Base-by-base conservation (phyloP, 2,797 vertebrate genomes). In the Semaprochilodus insignis region DNA sequence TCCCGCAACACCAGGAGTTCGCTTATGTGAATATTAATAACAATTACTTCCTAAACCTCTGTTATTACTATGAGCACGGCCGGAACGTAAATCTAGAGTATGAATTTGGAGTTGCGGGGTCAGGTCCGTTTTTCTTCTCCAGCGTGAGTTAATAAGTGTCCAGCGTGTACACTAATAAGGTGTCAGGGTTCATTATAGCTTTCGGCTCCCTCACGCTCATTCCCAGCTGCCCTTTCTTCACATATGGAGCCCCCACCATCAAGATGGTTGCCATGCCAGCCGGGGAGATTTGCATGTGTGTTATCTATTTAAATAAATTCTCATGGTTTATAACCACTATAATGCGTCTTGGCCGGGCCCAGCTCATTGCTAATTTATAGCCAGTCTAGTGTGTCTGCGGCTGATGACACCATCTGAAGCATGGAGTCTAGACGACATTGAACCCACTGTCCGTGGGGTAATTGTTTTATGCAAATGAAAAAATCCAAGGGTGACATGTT, bases 291-390 rank as follows among this genome's bases (percentile, higher is more conserved):
- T 96, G 95, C 94, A 95, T 95, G 94, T 95, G 94, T 96, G 95
- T 97, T 97, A 97, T 98, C 96, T 97, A 94, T 97, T 97, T 96
- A 97, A 98, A 97, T 97, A 97, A 96, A 96, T 97, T 96, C 94
- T 95, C 94, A 94, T 94, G 93, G 95, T 94, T 97, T 96, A 95
- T 96, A 97, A 96, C 94, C 95, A 91, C 94, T 95, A 94, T 95
- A 96, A 96, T 96, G 96, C 93, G 94, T 94, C 95, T 95, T 94
- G 91, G 91, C 95, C 94, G 95, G 93, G 95, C 91, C 94, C 94
- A 92, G 94, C 91, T 96, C 96, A 94, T 94, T 95, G 95, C 95
- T 98, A 97, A 97, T 97, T 98, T 97, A 97, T 96, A 96, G 94
- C 93, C 93, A 95, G 93, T 94, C 94, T 95, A 92, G 93, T 95